Conservation (phyloP, 2,797 vertebrate species). For the Micromesistius poutassou region DNA sequence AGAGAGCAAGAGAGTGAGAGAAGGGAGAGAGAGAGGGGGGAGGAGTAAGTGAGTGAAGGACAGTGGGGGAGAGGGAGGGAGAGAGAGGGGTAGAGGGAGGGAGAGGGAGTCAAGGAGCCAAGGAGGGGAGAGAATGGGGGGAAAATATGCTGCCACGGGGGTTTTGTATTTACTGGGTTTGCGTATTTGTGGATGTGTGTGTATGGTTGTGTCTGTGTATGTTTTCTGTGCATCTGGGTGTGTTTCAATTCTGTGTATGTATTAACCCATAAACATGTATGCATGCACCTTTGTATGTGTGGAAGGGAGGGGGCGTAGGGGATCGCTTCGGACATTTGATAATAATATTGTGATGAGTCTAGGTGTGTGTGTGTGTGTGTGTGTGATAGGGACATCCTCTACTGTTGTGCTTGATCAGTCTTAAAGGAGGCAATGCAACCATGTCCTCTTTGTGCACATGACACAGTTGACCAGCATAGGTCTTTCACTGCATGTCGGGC, state of each 20-base stretch:
- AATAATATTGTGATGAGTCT: not conserved
- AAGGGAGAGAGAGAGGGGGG: not conserved
- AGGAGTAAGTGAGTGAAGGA: no score
- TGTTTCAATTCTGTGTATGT: not conserved
- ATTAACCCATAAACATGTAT: not conserved
- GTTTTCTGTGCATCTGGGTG: not conserved
- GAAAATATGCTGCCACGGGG: slow-evolving; percentile 67
- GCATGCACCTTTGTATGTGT: slow-evolving; percentile 11
- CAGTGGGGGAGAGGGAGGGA: not conserved
- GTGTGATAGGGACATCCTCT: slow-evolving; percentile 39
- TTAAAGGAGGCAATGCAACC: slow-evolving; percentile 52
- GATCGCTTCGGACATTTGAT: not conserved
- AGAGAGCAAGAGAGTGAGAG: slow-evolving; percentile 12
- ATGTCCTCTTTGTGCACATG: slow-evolving; percentile 14
- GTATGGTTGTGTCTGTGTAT: no score
- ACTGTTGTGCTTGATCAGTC: slow-evolving; percentile 48
- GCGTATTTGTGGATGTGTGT: slow-evolving; percentile 23
- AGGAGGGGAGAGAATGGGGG: slow-evolving; percentile 37
- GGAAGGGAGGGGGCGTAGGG: no score
- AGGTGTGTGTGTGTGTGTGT: not conserved
- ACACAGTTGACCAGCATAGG: slow-evolving; percentile 15
- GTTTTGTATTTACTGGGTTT: slow-evolving; percentile 47
- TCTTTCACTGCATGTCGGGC: slow-evolving; percentile 60
- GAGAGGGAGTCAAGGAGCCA: not conserved
- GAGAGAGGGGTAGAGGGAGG: not conserved